Percentiles rank a stretch among this genome's conserved stretches.
phyloP scores from a whole-genome alignment of 2,888 invertebrate genomes.

The Ecdyonurus torrentis region DNA sequence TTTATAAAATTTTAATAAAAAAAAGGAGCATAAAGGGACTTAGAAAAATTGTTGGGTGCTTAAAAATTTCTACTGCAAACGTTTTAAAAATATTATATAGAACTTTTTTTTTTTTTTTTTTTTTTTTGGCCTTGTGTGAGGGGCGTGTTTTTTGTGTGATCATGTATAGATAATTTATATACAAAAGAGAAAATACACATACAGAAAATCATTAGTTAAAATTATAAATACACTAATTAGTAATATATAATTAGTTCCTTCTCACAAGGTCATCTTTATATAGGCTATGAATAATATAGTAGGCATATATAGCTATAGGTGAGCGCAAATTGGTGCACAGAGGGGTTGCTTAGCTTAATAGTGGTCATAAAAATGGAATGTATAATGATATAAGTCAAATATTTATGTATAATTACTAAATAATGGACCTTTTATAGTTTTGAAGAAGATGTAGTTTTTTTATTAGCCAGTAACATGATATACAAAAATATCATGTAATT shows the following conservation, averaged over 20 bases:
- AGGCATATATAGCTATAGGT: not conserved
- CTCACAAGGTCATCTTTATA: not conserved
- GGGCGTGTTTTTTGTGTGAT: too few relatives aligned
- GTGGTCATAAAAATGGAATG: not conserved
- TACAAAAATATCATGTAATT: too few relatives aligned
- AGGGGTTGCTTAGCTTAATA: not conserved
- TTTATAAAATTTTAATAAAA: slow-evolving; percentile 11
- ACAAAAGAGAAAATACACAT: too few relatives aligned
- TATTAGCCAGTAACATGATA: too few relatives aligned
- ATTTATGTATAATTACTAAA: not conserved
- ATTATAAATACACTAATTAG: too few relatives aligned
- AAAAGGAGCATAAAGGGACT: slow-evolving; percentile 13
- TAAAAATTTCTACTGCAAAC: not conserved
- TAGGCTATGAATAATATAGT: too few relatives aligned
- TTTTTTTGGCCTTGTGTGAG: not conserved
- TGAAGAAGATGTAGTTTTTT: too few relatives aligned
- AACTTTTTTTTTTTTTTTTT: too few relatives aligned
- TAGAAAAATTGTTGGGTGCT: slow-evolving; percentile 11
- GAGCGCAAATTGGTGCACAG: not conserved
- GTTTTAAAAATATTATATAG: not conserved
- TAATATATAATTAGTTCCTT: too few relatives aligned
- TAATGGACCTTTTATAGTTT: too few relatives aligned
- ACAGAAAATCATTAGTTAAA: too few relatives aligned
- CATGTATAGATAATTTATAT: too few relatives aligned
- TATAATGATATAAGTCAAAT: not conserved